A percentile compares a stretch with the other conserved stretches of the same genome.
Evolutionary conservation across 2,888 invertebrate genomes (phyloP).

Genomic region (Apeira syringaria): DNA sequence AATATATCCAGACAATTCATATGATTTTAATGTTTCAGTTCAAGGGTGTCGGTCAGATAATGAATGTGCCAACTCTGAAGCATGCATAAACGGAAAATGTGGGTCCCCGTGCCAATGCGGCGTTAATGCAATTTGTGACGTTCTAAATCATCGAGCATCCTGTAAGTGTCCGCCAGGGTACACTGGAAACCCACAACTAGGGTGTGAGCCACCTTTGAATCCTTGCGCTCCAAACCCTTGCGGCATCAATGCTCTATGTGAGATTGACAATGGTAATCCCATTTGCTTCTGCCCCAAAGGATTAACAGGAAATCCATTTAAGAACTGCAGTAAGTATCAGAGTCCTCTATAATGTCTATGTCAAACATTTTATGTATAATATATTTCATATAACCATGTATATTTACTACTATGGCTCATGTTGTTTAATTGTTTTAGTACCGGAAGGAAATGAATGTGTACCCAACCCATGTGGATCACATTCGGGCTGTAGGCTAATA

Average conservation of each 20-base stretch:
- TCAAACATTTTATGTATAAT: too few species aligned
- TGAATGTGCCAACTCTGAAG: conserved; percentile 89
- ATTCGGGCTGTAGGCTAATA: conserved; percentile 92
- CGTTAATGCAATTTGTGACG: conserved; percentile 91
- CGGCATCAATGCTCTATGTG: conserved; percentile 92
- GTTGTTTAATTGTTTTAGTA: conserved; percentile 80
- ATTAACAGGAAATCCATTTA: conserved; percentile 95
- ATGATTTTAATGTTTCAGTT: conserved; percentile 75
- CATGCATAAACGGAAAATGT: conserved; percentile 91
- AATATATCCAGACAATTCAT: too few species aligned
- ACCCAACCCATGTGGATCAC: conserved; percentile 92
- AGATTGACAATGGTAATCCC: conserved; percentile 92
- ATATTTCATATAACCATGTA: too few species aligned
- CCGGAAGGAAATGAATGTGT: conserved; percentile 94
- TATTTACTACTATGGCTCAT: too few species aligned
- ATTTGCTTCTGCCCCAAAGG: conserved; percentile 96
- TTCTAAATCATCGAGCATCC: conserved; percentile 89
- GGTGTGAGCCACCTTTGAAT: conserved; percentile 89
- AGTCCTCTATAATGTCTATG: too few species aligned
- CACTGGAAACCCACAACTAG: conserved; percentile 88
- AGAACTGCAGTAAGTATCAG: conserved; percentile 92
- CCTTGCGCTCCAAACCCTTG: conserved; percentile 94
- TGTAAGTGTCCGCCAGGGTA: conserved; percentile 94
- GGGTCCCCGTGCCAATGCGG: conserved; percentile 91
- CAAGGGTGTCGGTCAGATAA: conserved; percentile 88